Conservation (phyloP, 2,888 invertebrate genomes). For the Metopia argyrocephala region DNA sequence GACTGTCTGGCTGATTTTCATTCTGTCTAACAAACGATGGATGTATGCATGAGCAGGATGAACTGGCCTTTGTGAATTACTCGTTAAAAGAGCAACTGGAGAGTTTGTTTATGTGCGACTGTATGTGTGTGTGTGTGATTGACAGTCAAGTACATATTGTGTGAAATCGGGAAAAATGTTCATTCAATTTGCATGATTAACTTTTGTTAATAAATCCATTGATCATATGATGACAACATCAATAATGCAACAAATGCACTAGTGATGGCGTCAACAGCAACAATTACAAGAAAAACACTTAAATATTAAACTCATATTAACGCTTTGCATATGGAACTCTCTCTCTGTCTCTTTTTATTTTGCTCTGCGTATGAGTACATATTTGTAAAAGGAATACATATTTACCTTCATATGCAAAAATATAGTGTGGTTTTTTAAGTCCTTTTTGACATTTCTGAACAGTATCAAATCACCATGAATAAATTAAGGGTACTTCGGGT, state of each 20-base stretch:
- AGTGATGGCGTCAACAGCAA: constrained; percentile 24
- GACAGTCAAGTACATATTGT: constrained; percentile 38
- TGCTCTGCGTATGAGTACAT: no score
- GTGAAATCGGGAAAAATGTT: constrained; percentile 55
- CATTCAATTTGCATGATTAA: constrained; percentile 59
- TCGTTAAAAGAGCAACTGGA: background rate
- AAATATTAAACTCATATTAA: constrained; percentile 49
- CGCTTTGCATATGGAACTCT: no score
- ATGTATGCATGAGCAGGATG: background rate
- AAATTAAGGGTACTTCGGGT: no score
- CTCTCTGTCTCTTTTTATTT: constrained; percentile 20
- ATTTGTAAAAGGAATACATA: no score
- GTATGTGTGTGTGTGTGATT: background rate
- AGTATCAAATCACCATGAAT: no score
- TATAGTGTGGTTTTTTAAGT: no score
- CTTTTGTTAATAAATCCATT: constrained; percentile 59
- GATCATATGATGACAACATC: constrained; percentile 53
- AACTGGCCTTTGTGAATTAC: background rate
- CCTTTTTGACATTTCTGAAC: no score
- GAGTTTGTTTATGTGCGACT: background rate
- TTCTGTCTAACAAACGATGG: background rate
- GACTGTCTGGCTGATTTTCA: background rate
- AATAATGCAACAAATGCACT: constrained; percentile 13
- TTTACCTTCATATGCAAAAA: no score
- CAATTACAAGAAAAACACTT: constrained; percentile 44